Percentiles rank a stretch among this genome's conserved stretches.
Conservation (phyloP, 2,888 invertebrate genomes). For the Zelleria hepariella region DNA sequence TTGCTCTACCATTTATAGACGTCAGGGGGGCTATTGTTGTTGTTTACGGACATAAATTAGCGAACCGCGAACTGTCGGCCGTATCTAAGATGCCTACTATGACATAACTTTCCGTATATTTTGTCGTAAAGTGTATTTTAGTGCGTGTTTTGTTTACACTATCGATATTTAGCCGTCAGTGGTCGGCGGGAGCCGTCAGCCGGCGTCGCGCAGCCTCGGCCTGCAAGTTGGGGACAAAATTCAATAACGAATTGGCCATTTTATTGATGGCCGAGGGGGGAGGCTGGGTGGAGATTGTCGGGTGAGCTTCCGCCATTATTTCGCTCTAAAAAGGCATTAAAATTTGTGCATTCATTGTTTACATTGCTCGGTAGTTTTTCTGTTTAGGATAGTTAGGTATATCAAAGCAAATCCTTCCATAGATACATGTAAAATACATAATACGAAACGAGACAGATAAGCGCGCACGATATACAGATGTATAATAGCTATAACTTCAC, state of each 20-base stretch:
- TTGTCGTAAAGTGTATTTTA: constrained; percentile 34
- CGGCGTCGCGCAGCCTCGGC: constrained; percentile 64
- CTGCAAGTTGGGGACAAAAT: constrained; percentile 64
- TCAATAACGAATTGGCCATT: constrained; percentile 73
- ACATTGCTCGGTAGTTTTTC: constrained; percentile 26
- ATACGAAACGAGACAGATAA: background rate
- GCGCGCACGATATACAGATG: background rate
- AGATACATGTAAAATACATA: background rate
- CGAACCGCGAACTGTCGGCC: constrained; percentile 10
- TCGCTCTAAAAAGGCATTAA: constrained; percentile 11
- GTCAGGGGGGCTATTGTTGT: constrained; percentile 1
- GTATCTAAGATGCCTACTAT: constrained; percentile 41
- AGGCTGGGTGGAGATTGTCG: constrained; percentile 65
- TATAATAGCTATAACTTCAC: constrained; percentile 8
- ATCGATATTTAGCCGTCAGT: constrained; percentile 42
- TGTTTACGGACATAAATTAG: constrained; percentile 32
- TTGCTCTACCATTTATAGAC: background rate
- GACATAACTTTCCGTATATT: constrained; percentile 65
- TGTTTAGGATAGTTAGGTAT: background rate
- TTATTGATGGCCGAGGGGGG: constrained; percentile 70
- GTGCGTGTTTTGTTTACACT: constrained; percentile 55
- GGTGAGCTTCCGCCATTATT: constrained; percentile 65
- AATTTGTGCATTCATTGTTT: constrained; percentile 35
- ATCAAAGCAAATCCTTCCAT: constrained; percentile 1
- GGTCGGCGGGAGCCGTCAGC: constrained; percentile 56